A percentile compares a stretch with the other conserved stretches of the same genome.
These are phyloP conservation scores for Papilio polyxenes DNA, from an alignment of 1,140 invertebrate genomes.

Conservation along the genomic window DNA sequence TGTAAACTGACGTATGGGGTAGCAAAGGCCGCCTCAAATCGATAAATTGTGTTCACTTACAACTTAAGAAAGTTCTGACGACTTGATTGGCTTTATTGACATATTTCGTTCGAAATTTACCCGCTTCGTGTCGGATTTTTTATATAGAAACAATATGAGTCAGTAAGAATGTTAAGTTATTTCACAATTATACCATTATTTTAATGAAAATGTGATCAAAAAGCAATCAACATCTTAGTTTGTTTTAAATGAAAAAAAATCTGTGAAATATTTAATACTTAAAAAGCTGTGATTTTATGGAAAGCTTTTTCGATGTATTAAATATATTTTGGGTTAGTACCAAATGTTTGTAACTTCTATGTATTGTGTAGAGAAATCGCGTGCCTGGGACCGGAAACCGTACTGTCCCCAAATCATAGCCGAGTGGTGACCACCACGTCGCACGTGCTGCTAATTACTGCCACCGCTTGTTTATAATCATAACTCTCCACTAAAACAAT, in stretches of 20 bases:
- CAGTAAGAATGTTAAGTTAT: constrained; percentile 35
- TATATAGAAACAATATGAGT: constrained; percentile 39
- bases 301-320: not conserved
- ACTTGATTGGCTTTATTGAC: constrained; percentile 75
- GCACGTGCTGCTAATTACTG: constrained; percentile 68
- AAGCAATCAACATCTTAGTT: too few relatives aligned
- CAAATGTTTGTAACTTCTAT: constrained; percentile 46
- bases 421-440: constrained; percentile 48
- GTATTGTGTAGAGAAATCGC: constrained; percentile 56
- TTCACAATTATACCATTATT: not conserved
- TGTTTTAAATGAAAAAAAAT: too few relatives aligned
- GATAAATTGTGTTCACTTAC: constrained; percentile 72
- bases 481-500: constrained; percentile 41
- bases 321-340: constrained; percentile 30
- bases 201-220: not conserved
- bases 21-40: constrained; percentile 72
- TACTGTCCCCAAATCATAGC: constrained; percentile 59
- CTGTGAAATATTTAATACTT: too few relatives aligned
- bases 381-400: constrained; percentile 60
- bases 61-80: constrained; percentile 72
- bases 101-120: constrained; percentile 55
- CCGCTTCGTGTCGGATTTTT: constrained; percentile 41
- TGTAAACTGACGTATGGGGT: constrained; percentile 75
- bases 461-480: constrained; percentile 51
- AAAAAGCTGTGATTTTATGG: too few relatives aligned